Evolutionary conservation across 2,113 vertebrate species (phyloP).

Genomic region (Connochaetes taurinus): DNA sequence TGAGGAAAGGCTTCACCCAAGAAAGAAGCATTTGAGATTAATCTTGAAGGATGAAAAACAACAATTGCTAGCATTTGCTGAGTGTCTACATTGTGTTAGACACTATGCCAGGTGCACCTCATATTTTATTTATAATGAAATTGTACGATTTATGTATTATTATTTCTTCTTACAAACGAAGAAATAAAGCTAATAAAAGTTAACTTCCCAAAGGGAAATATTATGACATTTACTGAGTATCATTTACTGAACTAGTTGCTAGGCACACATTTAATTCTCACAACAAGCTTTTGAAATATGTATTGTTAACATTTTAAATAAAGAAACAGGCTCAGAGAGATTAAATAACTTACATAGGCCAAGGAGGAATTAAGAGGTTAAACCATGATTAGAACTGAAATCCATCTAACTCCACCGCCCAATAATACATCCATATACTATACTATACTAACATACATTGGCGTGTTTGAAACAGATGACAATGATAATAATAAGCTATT

Average conservation of each 20-base stretch:
- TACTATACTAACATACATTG: not conserved
- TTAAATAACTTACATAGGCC: not conserved
- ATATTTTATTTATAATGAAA: slow-evolving; percentile 9
- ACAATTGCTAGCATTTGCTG: not conserved
- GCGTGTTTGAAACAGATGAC: not conserved
- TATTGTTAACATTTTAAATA: slow-evolving; percentile 1
- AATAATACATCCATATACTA: not conserved
- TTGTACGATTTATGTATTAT: not conserved
- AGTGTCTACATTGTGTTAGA: not conserved
- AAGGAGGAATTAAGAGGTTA: slow-evolving; percentile 4
- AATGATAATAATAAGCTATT: not conserved
- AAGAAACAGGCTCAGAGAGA: not conserved
- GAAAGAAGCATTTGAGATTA: not conserved
- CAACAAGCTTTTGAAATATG: not conserved
- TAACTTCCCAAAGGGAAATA: not conserved
- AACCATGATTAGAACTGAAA: slow-evolving; percentile 11
- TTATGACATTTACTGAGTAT: not conserved
- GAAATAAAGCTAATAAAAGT: slow-evolving; percentile 13
- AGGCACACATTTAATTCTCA: not conserved
- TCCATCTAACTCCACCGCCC: not conserved
- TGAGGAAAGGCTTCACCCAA: not conserved
- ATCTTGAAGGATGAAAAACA: not conserved
- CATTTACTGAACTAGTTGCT: not conserved
- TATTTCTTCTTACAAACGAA: slow-evolving; percentile 13
- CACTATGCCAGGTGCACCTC: not conserved